Conservation (phyloP, 2,888 invertebrate genomes). For the Linnaemya vulpina region DNA sequence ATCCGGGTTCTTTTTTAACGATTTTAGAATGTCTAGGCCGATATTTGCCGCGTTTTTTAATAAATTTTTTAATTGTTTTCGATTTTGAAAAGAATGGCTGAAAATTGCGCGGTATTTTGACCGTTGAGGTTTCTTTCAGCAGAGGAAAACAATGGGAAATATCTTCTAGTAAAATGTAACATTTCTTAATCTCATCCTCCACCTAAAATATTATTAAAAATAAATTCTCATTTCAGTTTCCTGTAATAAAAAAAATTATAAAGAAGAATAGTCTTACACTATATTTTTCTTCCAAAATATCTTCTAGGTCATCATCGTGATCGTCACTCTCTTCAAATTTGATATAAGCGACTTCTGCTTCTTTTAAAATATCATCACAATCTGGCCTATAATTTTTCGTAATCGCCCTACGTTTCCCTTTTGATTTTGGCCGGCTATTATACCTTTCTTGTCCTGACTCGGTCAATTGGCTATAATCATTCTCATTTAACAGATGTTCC, state of each 20-base stretch:
- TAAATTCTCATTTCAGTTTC: background rate
- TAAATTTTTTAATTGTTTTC: conserved; percentile 54
- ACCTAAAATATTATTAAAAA: conserved; percentile 9
- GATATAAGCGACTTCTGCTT: conserved; percentile 78
- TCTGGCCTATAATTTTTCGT: conserved; percentile 39
- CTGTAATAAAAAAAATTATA: background rate
- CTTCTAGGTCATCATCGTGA: conserved; percentile 74
- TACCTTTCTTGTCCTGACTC: background rate
- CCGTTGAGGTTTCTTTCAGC: conserved; percentile 59
- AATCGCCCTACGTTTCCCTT: conserved; percentile 2
- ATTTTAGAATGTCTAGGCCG: conserved; percentile 26
- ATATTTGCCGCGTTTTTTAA: conserved; percentile 58
- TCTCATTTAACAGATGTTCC: conserved; percentile 76
- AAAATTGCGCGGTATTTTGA: conserved; percentile 68
- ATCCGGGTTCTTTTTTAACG: conserved; percentile 3
- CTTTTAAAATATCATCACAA: conserved; percentile 73
- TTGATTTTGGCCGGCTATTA: background rate
- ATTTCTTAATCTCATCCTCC: conserved; percentile 59
- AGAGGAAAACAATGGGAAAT: conserved; percentile 69
- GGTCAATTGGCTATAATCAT: conserved; percentile 65
- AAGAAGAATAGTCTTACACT: conserved; percentile 63
- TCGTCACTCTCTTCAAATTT: conserved; percentile 73
- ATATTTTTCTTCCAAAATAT: conserved; percentile 74
- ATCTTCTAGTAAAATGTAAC: conserved; percentile 73
- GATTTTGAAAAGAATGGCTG: conserved; percentile 61